These are phyloP conservation scores for Trochalopteron elliotii DNA, from an alignment of 2,113 vertebrate genomes.

Conservation along the genomic window DNA sequence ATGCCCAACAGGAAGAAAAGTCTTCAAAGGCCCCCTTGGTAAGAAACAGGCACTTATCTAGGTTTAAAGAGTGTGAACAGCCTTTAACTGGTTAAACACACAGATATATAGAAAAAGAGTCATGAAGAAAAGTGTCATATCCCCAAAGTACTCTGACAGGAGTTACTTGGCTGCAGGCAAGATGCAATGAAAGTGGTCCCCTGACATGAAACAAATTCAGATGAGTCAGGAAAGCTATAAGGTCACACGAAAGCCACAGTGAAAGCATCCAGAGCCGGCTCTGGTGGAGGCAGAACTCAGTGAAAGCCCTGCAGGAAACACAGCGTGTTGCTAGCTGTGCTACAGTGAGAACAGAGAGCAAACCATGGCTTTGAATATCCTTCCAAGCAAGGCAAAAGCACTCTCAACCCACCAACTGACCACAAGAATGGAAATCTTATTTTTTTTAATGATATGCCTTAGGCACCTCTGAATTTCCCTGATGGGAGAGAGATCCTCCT, in stretches of 20 bases:
- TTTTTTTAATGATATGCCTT: not conserved
- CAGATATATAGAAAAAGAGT: not conserved
- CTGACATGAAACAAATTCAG: slow-evolving; percentile 2
- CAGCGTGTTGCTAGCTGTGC: not conserved
- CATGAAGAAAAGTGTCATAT: not conserved
- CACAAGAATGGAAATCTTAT: not conserved
- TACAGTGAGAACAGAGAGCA: not conserved
- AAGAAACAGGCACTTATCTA: not conserved
- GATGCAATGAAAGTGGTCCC: not conserved
- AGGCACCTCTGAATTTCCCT: not conserved
- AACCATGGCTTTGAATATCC: not conserved
- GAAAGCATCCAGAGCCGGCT: not conserved
- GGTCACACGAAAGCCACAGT: not conserved
- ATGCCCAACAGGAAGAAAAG: not conserved
- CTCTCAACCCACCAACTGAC: not conserved
- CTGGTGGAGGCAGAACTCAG: not conserved
- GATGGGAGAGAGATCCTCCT: not conserved
- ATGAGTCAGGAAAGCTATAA: slow-evolving; percentile 32
- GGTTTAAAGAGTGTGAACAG: not conserved
- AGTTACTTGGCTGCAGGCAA: not conserved
- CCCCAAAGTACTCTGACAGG: not conserved
- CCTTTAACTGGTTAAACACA: not conserved
- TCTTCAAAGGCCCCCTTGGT: not conserved
- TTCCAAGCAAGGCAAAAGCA: not conserved
- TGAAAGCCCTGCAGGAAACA: not conserved